phyloP scores from a whole-genome alignment of 2,797 vertebrate species.

The Sebastiscus tertius region DNA sequence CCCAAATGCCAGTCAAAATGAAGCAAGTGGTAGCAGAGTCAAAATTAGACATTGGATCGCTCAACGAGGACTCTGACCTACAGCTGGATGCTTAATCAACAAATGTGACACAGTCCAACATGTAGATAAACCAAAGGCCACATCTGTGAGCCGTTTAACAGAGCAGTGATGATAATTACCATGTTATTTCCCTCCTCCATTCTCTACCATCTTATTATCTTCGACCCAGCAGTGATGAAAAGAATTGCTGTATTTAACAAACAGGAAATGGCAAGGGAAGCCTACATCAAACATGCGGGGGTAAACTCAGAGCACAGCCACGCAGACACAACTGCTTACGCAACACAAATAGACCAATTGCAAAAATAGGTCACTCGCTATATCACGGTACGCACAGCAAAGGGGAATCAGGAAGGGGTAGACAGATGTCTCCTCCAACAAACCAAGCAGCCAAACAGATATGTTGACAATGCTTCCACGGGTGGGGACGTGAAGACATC shows the following conservation, averaged over 20 bases:
- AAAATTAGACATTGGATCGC: not conserved
- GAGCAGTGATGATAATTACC: constrained; percentile 25
- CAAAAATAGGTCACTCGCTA: constrained; percentile 60
- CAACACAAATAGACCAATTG: constrained; percentile 28
- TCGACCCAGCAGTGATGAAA: not conserved
- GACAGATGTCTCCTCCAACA: not conserved
- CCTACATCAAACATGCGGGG: constrained; percentile 25
- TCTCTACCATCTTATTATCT: not conserved
- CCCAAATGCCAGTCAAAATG: not conserved
- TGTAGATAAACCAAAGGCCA: not conserved
- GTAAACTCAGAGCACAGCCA: constrained; percentile 3
- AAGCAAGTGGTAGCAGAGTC: not conserved
- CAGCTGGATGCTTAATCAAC: constrained; percentile 21
- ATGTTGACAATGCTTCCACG: not conserved
- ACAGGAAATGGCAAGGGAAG: constrained; percentile 33
- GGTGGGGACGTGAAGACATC: not conserved
- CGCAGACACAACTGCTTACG: constrained; percentile 18
- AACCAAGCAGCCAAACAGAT: not conserved
- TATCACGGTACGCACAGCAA: constrained; percentile 3
- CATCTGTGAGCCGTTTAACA: constrained; percentile 8
- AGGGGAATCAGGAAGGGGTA: not conserved
- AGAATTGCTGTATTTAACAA: constrained; percentile 1
- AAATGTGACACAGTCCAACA: not conserved
- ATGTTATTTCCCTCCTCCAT: not conserved
- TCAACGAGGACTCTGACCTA: not conserved